Evolutionary conservation across 2,888 invertebrate species (phyloP), one percentile per base, ranked within the genome.

Genomic region (Bombyx huttoni): DNA sequence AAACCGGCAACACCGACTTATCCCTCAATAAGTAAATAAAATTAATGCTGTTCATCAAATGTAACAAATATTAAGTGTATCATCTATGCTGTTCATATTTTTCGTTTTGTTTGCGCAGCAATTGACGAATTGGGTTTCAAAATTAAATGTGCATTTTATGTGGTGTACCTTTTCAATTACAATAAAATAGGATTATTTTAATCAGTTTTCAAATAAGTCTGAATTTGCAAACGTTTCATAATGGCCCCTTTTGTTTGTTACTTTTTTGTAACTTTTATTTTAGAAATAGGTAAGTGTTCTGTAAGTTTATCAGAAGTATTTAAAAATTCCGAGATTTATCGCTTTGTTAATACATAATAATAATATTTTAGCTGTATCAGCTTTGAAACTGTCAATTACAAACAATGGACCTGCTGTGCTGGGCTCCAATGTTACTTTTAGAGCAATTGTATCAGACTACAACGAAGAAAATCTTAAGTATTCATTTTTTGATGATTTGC

Each of bases 351-450:
- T 24, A 24, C 24, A 14, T 24, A 6, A 45, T 50, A 50, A 13
- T 50, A 3, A 10, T 10, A 49, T 72, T 74, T 48, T 62, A 81
- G 83, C 67, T 61, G 69, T 68, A 46, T 66, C 63, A 13, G 64
- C 71, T 10, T 59, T 79, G 54, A 60, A 70, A 49, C 84, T 94
- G 49, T 75, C 78, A 52, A 71, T 95, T 57, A 80, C 81, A 10
- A 90, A 90, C 57, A 90, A 93, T 75, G 92, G 92, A 8, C 92
- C 93, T 49, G 91, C 92, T n/a, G 91, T 95, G 13, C 79, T 91
- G 52, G 96, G 95, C 24, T 92, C 92, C 6, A 91, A 90, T 51
- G 89, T 95, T 47, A 92, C 91, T 57, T 93, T 96, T 68, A 90
- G 78, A 58, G 93, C 92, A 13, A 87, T 89, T 56, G 77, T 94